A percentile compares a stretch with the other conserved stretches of the same genome.
Evolutionary conservation across 2,113 vertebrate genomes (phyloP).

Genomic region (Nibea albiflora): DNA sequence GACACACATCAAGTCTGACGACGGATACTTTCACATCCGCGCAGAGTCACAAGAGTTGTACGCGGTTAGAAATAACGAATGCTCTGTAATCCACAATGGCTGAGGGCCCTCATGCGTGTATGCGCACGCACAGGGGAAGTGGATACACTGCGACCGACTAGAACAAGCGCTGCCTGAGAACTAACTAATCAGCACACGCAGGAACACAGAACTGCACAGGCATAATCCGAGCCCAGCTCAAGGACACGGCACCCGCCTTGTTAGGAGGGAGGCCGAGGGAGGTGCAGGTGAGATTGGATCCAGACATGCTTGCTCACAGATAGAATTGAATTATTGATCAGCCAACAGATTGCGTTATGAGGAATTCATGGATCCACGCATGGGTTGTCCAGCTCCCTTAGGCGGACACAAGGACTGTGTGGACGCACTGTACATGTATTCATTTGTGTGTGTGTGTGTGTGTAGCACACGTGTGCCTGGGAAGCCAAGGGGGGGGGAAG

Average conservation of each 20-base stretch:
- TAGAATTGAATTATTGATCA: conserved; percentile 88
- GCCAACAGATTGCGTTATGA: conserved; percentile 84
- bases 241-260: conserved; percentile 78
- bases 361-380: conserved; percentile 78
- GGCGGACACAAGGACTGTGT: conserved; percentile 49
- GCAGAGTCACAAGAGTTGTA: conserved; percentile 38
- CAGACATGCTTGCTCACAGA: conserved; percentile 78
- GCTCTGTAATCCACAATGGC: conserved; percentile 51
- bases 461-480: not conserved
- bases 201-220: conserved; percentile 28
- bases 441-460: conserved; percentile 18
- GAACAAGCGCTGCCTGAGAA: conserved; percentile 36
- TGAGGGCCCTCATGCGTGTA: conserved; percentile 36
- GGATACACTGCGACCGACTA: conserved; percentile 38
- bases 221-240: conserved; percentile 59
- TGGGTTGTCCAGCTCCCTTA: conserved; percentile 53
- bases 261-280: conserved; percentile 68
- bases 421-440: conserved; percentile 57
- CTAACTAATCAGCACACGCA: conserved; percentile 66
- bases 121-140: conserved; percentile 38
- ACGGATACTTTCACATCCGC: conserved; percentile 43
- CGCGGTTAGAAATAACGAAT: conserved; percentile 65
- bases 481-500: conserved; percentile 30
- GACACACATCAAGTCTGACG: conserved; percentile 19
- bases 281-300: conserved; percentile 81